Evolutionary conservation across 2,797 vertebrate genomes (phyloP), one percentile per base, ranked within the genome.

Genomic region (Phrynocephalus guinanensis): DNA sequence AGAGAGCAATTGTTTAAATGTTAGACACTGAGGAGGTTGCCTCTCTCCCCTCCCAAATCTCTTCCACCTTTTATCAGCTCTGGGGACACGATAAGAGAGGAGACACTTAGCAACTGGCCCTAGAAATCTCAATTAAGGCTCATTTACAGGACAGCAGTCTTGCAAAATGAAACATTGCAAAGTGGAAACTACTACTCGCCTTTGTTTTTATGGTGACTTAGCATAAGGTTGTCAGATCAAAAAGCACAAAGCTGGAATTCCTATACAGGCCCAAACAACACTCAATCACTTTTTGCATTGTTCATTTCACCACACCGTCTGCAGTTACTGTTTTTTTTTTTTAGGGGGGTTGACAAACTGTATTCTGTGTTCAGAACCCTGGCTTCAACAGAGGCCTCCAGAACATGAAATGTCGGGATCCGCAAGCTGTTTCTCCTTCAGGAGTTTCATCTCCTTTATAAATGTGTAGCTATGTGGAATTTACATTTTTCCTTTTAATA

Each of bases 1-100:
- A 91, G 87, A 90, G 92, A 92, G 78, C 50, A 75, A 86, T 88
- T 91, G 73, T 89, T 93, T 80, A 84, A 81, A 52, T 30, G 83
- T 50, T 50, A 63, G 56, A 86, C 87, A 68, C 87, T 84, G 80
- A 6, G 4, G 67, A 78, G 71, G 63, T 48, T 86, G 84, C 70
- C 82, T 0, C 24, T 24, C 38, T 7, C 0, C 20, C 70, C 38
- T 33, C 28, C 56, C 52, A 56, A 56, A 75, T 66, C 33, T 28
- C 9, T 60, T 80, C 79, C 44, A 44, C 24, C 68, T 91, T 44
- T 94, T 95, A 95, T 96, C 95, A 95, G 78, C 33, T 22, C 38
- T 90, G 79, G 82, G 68, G 95, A 93, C 15, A 88, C 94, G 96
- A 94, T 96, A 96, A 96, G 93, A 85, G 86, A 90, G 92, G 91